These are phyloP conservation scores for Cenopis cana DNA, from an alignment of 2,888 invertebrate species.

Conservation along the genomic window DNA sequence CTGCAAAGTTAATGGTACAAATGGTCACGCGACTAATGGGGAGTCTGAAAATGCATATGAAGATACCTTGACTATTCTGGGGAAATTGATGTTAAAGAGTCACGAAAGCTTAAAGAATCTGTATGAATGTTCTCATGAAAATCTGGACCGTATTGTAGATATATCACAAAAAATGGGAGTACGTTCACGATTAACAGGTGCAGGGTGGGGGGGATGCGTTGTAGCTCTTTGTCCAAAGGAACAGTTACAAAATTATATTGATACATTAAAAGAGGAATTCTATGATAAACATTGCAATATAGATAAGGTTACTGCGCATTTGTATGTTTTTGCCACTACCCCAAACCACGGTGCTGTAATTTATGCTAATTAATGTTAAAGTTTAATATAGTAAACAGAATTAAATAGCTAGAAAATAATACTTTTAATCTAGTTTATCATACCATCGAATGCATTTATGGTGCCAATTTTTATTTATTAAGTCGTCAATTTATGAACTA, in stretches of 20 bases:
- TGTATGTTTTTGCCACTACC: conserved; percentile 90
- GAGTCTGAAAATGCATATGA: conserved; percentile 54
- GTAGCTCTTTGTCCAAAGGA: conserved; percentile 92
- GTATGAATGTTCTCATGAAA: conserved; percentile 97
- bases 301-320: conserved; percentile 80
- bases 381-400: conserved; percentile 11
- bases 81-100: conserved; percentile 94
- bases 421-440: conserved; percentile 3
- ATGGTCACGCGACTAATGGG: conserved; percentile 51
- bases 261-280: conserved; percentile 88
- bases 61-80: conserved; percentile 85
- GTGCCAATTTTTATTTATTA: conserved; percentile 35
- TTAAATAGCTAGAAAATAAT: not conserved
- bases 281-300: conserved; percentile 85
- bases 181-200: conserved; percentile 98
- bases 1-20: conserved; percentile 58
- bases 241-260: conserved; percentile 88
- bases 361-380: conserved; percentile 59
- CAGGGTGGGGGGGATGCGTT: conserved; percentile 99
- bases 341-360: conserved; percentile 88
- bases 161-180: conserved; percentile 88
- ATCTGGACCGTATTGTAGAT: conserved; percentile 92
- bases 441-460: conserved; percentile 38
- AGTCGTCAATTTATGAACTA: not conserved
- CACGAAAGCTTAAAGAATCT: conserved; percentile 93